phyloP scores from a whole-genome alignment of 2,113 vertebrate genomes.

The Pomatorhinus ruficollis region DNA sequence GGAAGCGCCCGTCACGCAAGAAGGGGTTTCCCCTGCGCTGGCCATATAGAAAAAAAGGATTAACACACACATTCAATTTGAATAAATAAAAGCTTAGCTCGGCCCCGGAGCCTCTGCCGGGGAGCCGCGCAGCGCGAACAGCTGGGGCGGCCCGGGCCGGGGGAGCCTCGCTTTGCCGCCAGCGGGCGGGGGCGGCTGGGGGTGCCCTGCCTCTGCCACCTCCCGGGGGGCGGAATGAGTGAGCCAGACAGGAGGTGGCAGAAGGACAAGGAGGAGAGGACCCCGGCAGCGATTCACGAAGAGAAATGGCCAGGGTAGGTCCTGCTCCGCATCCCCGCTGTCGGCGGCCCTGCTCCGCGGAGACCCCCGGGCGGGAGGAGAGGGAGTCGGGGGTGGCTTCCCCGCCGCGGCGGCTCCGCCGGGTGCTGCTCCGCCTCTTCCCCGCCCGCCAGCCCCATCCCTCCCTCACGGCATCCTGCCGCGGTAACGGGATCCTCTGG shows the following conservation, averaged over 20 bases:
- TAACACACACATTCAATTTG: background rate
- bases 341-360: background rate
- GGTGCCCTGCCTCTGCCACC: background rate
- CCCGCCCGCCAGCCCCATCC: background rate
- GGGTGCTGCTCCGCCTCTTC: background rate
- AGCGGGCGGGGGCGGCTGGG: background rate
- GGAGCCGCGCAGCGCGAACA: background rate
- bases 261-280: background rate
- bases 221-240: background rate
- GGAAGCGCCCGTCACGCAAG: background rate
- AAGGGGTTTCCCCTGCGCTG: background rate
- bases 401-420: background rate
- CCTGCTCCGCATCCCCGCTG: background rate
- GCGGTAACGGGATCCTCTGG: conserved; percentile 37
- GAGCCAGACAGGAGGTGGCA: background rate
- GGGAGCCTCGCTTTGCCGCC: background rate
- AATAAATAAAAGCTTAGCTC: background rate
- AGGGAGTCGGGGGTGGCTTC: fast-evolving
- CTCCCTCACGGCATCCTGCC: background rate
- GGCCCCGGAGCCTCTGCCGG: background rate
- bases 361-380: background rate
- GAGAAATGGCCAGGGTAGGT: background rate
- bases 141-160: background rate
- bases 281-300: too few relatives aligned
- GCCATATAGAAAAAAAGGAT: background rate